These are phyloP conservation scores for Gavialis gangeticus DNA, from an alignment of 2,113 vertebrate genomes.

Conservation along the genomic window DNA sequence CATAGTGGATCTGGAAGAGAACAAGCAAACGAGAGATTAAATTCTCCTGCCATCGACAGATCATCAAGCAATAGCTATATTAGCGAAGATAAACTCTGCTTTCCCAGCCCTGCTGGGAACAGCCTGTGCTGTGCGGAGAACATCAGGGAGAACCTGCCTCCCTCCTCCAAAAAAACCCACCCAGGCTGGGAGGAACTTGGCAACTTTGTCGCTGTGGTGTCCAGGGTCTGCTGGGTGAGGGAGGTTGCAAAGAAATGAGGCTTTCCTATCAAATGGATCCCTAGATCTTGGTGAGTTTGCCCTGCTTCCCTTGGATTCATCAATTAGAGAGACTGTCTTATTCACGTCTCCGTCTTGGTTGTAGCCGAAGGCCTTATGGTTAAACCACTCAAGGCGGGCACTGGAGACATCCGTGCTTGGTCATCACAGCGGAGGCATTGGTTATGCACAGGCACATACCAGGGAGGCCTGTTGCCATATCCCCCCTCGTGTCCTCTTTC, in stretches of 20 bases:
- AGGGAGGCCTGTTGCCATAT: too few relatives aligned
- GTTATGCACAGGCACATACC: too few relatives aligned
- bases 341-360: neutral
- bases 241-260: neutral
- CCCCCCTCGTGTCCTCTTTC: too few relatives aligned
- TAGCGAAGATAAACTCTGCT: slow-evolving; percentile 62
- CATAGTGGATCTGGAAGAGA: slow-evolving; percentile 64
- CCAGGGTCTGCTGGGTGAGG: neutral
- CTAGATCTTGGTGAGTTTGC: neutral
- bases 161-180: neutral
- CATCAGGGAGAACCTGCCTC: neutral
- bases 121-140: slow-evolving; percentile 34
- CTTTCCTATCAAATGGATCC: neutral
- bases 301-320: neutral
- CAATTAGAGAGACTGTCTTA: neutral
- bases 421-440: too few relatives aligned
- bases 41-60: slow-evolving; percentile 70
- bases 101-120: slow-evolving; percentile 9
- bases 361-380: neutral
- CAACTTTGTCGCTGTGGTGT: neutral
- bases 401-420: too few relatives aligned
- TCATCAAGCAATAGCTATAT: slow-evolving; percentile 70
- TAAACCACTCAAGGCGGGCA: neutral
- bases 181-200: neutral
- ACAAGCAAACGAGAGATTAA: slow-evolving; percentile 70